phyloP scores from a whole-genome alignment of 1,140 invertebrate genomes.

The Asobara japonica region DNA sequence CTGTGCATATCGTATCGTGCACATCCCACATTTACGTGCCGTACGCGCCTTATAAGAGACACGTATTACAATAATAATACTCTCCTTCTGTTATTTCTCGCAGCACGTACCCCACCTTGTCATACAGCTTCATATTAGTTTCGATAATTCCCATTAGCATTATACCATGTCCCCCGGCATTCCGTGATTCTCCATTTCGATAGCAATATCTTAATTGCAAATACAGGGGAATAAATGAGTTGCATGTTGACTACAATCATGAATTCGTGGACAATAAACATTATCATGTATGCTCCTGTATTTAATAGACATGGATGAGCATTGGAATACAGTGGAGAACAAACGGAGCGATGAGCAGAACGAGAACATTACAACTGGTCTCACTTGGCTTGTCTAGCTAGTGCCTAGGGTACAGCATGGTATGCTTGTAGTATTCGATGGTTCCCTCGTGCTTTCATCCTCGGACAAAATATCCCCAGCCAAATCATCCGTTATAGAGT shows the following conservation, averaged over 20 bases:
- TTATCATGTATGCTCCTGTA: no score
- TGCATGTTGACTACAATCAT: no score
- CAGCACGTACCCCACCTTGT: background rate
- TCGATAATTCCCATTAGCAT: background rate
- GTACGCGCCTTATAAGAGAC: background rate
- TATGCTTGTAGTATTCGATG: slow-evolving; percentile 59
- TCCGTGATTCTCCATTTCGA: background rate
- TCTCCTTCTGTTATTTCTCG: background rate
- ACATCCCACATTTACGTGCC: background rate
- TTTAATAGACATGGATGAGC: no score
- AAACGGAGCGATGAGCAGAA: background rate
- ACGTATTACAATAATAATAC: slow-evolving; percentile 10
- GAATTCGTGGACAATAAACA: no score
- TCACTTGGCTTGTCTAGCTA: slow-evolving; percentile 36
- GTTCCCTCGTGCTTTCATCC: slow-evolving; percentile 41
- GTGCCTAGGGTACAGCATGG: slow-evolving; percentile 55
- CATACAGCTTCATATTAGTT: background rate
- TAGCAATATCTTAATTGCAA: background rate
- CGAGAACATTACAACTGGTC: background rate
- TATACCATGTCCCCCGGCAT: background rate
- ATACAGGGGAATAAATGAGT: no score
- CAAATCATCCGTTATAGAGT: no score
- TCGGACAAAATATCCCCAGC: no score
- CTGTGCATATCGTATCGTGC: slow-evolving; percentile 2
- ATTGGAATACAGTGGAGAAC: background rate